These are phyloP conservation scores for Hofmannophila pseudospretella DNA, from an alignment of 2,888 invertebrate species.

Conservation along the genomic window DNA sequence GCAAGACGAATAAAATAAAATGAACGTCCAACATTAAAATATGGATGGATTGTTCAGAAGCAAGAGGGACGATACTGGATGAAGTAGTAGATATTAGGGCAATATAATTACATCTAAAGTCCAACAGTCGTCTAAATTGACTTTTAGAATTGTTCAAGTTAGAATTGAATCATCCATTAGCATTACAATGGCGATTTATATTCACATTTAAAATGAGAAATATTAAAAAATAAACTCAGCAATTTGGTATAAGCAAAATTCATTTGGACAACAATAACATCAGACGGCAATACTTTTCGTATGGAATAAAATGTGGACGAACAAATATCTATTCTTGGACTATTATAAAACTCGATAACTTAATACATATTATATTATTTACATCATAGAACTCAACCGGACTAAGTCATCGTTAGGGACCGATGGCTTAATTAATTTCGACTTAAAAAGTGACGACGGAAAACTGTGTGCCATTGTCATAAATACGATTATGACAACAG, in stretches of 20 bases:
- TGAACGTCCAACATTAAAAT: constrained; percentile 58
- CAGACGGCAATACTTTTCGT: constrained; percentile 68
- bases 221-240: constrained; percentile 42
- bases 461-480: constrained; percentile 19
- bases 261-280: constrained; percentile 62
- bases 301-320: constrained; percentile 73
- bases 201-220: constrained; percentile 25
- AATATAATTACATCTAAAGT: constrained; percentile 44
- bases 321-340: constrained; percentile 69
- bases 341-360: constrained; percentile 56
- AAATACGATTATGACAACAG: constrained; percentile 15
- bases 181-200: constrained; percentile 10
- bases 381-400: constrained; percentile 60
- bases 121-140: constrained; percentile 51
- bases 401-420: constrained; percentile 30
- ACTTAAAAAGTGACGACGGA: constrained; percentile 20
- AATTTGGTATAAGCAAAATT: constrained; percentile 48
- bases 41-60: constrained; percentile 69
- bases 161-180: constrained; percentile 13
- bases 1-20: constrained; percentile 64
- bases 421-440: constrained; percentile 14
- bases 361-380: constrained; percentile 48
- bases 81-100: constrained; percentile 37
- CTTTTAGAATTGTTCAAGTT: constrained; percentile 35
- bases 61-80: constrained; percentile 57